Conservation (phyloP, 2,888 invertebrate genomes). For the Andrena haemorrhoa region DNA sequence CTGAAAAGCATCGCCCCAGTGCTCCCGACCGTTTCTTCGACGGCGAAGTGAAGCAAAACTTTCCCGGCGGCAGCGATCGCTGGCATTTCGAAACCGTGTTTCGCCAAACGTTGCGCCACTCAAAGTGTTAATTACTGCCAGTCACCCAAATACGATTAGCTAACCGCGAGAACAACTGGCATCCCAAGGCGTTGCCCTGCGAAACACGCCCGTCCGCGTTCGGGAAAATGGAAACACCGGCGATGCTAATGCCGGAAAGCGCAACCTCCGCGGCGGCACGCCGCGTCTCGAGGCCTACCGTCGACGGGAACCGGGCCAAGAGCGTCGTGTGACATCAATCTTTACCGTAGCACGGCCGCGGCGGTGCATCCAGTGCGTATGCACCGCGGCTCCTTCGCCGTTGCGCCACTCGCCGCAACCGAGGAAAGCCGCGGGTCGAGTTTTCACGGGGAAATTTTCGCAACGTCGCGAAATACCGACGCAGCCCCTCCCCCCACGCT, state of each 20-base stretch:
- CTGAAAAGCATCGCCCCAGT: no score
- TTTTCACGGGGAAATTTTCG: slow-evolving; percentile 22
- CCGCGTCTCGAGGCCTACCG: slow-evolving; percentile 1
- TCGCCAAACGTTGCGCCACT: no score
- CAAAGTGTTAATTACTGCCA: no score
- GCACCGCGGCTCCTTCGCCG: slow-evolving; percentile 32
- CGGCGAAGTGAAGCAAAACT: no score
- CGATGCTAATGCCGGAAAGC: not conserved
- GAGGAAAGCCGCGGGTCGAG: slow-evolving; percentile 11
- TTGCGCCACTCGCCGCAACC: slow-evolving; percentile 61
- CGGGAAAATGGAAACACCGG: not conserved
- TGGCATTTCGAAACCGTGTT: not conserved
- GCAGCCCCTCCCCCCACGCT: slow-evolving; percentile 13
- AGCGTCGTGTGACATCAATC: slow-evolving; percentile 81
- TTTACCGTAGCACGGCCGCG: slow-evolving; percentile 66
- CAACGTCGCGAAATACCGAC: slow-evolving; percentile 19
- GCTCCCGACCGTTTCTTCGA: no score
- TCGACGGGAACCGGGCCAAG: slow-evolving; percentile 81
- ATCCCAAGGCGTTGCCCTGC: not conserved
- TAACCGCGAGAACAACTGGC: no score
- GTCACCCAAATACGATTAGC: no score
- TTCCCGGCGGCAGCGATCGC: not conserved
- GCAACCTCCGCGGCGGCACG: not conserved
- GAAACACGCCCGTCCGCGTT: not conserved
- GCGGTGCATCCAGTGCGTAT: slow-evolving; percentile 52